Evolutionary conservation across 2,888 invertebrate species (phyloP).

Genomic region (Bombylius discolor): DNA sequence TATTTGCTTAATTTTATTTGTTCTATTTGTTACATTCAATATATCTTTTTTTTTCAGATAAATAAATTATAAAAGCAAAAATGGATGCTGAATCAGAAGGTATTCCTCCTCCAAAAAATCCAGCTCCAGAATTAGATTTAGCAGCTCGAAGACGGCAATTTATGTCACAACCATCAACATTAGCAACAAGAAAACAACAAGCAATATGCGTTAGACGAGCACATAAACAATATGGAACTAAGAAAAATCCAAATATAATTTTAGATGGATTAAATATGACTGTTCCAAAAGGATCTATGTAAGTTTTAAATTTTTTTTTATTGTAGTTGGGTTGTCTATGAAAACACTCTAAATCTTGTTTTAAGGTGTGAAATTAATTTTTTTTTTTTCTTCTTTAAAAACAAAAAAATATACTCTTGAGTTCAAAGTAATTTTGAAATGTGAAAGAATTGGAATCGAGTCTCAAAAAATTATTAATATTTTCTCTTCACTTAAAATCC

Average conservation of each 20-base stretch:
- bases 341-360: too few species aligned
- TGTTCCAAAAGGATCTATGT: constrained; percentile 81
- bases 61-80: constrained; percentile 7
- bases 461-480: too few species aligned
- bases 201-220: constrained; percentile 76
- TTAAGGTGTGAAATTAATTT: too few species aligned
- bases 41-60: too few species aligned
- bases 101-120: constrained; percentile 28
- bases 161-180: constrained; percentile 54
- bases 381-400: too few species aligned
- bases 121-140: constrained; percentile 37
- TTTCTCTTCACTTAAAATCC: too few species aligned
- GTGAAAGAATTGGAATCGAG: too few species aligned
- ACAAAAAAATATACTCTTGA: too few species aligned
- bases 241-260: constrained; percentile 65
- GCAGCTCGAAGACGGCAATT: constrained; percentile 41
- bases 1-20: too few species aligned
- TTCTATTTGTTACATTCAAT: too few species aligned
- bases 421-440: too few species aligned
- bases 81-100: constrained; percentile 37
- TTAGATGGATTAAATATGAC: constrained; percentile 84
- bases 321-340: too few species aligned
- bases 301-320: constrained; percentile 34
- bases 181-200: constrained; percentile 58
- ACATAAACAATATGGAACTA: constrained; percentile 69